Conservation (phyloP, 2,888 invertebrate species). For the Drosophila picticornis region DNA sequence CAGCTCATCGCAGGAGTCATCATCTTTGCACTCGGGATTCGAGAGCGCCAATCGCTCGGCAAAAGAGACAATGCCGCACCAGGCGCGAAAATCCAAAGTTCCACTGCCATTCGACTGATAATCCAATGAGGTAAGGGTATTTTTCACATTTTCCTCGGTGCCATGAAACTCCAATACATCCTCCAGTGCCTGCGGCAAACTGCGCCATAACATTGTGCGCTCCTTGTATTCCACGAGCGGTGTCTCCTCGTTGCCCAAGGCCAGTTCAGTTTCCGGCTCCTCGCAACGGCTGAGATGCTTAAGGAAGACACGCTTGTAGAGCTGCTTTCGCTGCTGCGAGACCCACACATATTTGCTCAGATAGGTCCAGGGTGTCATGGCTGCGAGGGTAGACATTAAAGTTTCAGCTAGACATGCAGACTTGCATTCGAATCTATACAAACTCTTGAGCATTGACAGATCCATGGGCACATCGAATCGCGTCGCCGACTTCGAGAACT, state of each 20-base stretch:
- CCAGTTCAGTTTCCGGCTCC: slow-evolving; percentile 63
- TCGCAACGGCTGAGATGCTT: slow-evolving; percentile 82
- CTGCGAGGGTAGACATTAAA: slow-evolving; percentile 83
- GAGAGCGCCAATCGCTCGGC: slow-evolving; percentile 88
- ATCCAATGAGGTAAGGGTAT: slow-evolving; percentile 73
- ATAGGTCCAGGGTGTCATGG: slow-evolving; percentile 90
- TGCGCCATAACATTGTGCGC: slow-evolving; percentile 76
- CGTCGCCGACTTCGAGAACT: slow-evolving; percentile 91
- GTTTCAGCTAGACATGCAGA: not conserved
- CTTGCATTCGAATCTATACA: slow-evolving; percentile 2
- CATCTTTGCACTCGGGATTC: slow-evolving; percentile 85
- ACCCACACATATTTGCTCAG: slow-evolving; percentile 89
- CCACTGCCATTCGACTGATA: slow-evolving; percentile 82
- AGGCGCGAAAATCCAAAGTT: slow-evolving; percentile 89
- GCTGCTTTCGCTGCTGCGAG: slow-evolving; percentile 86
- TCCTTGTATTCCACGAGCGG: slow-evolving; percentile 72
- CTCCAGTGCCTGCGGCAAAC: slow-evolving; percentile 83
- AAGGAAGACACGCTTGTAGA: slow-evolving; percentile 87
- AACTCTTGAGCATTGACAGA: slow-evolving; percentile 85
- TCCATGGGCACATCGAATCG: slow-evolving; percentile 92
- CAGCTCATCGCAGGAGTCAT: slow-evolving; percentile 90
- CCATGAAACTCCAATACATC: slow-evolving; percentile 85
- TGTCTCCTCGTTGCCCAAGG: slow-evolving; percentile 56
- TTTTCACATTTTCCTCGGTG: slow-evolving; percentile 79
- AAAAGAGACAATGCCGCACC: slow-evolving; percentile 92